Evolutionary conservation across 1,140 invertebrate species (phyloP), one percentile per base, ranked within the genome.

Genomic region (Drosophila nigrodunni): DNA sequence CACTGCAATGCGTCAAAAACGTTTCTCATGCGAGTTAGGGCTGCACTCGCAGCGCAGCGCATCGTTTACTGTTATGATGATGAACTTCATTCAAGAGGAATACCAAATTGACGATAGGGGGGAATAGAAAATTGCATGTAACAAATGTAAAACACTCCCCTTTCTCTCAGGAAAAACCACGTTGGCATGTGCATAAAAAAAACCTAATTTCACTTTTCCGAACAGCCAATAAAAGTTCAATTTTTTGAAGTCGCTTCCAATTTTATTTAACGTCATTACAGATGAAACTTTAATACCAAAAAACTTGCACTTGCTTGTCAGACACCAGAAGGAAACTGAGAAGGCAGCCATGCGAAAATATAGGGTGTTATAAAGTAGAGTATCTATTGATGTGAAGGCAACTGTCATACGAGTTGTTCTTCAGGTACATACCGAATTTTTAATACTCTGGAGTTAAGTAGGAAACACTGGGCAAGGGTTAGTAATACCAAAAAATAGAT

Each of bases 191-290:
- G 37, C 61, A 39, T 3, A 41, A 57, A 39, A 54, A 82, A 74
- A 80, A 59, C 55, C 70, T 74, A 80, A 80, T 89, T 88, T 88
- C 77, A 83, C 85, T 80, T 87, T 77, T 61, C 30, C 30, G 37
- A 37, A 34, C 71, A 83, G 70, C 83, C 83, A 88, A 83, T 88
- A 88, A 75, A 88, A 78, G 85, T 89, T 88, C 85, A 89, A 88
- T 88, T 88, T 87, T 82, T 82, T 80, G 50, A 88, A 88, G 83
- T 88, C 83, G 80, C 83, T 80, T 89, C 77, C 83, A 88, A 88
- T 88, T 88, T 88, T 88, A 89, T 88, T 88, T 89, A 88, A 88
- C 85, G 83, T 89, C 85, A 88, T 88, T 87, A 88, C 81, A 78
- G 77, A 50, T 89, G 83, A 88, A 80, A 89, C 80, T 88, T 88